Base-by-base conservation (phyloP, 2,113 vertebrate species). In the Mungos mungo region DNA sequence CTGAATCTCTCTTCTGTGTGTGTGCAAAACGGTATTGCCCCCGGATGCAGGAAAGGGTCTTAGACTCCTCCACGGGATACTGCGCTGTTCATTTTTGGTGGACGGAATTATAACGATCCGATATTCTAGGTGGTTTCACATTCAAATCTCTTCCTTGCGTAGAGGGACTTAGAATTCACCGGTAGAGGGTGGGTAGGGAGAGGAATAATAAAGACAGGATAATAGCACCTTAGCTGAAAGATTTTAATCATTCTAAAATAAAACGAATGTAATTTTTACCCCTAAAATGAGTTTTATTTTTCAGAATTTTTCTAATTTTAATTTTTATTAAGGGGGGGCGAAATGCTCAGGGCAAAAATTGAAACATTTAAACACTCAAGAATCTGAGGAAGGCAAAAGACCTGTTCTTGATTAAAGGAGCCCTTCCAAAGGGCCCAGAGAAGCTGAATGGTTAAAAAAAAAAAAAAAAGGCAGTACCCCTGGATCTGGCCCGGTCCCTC, bases 191-290 rank as follows among this genome's bases (percentile, higher is more conserved):
- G 65, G 60, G 52, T 38, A 76, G n/a, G 25, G 38, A 97, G 76
- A 83, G 65, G 66, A 85, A 88, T 76, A 82, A 82, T 82, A 83
- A 88, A 71, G 83, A 72, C 63, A 63, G 63, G 89, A 90, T 93
- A 95, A 93, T 50, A 87, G 57, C 45, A 97, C 47, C 92, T 92
- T 66, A 74, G 93, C 83, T 68, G 87, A 96, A 77, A 71, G 74
- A 92, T 77, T 93, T 89, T 76, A 50, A 89, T 76, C 90, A 65
- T 81, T 84, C 88, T 92, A 60, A 96, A 94, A 88, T 79, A 83
- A 96, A 96, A 95, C 27, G 47, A 69, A 93, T 71, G n/a, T n/a
- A 77, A 77, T 69, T 79, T 84, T 84, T 79, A 60, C 33, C 65
- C 79, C 71, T 90, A 38, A 96, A 90, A 66, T 68, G 18, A 69